Conservation (phyloP, 2,888 invertebrate genomes). For the Doris montereyensis region DNA sequence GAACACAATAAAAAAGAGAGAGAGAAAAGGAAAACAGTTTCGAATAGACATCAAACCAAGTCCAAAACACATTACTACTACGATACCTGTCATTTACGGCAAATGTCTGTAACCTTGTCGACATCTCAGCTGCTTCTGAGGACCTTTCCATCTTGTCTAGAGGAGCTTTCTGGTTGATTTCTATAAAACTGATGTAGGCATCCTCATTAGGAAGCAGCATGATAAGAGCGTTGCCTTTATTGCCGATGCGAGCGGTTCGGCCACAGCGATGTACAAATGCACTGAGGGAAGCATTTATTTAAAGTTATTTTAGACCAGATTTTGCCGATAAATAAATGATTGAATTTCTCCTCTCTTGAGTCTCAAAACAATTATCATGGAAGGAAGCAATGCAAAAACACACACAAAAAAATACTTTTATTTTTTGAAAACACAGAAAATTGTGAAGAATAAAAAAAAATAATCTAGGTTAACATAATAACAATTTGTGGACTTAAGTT, state of each 20-base stretch:
- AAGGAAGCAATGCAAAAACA: too few species aligned
- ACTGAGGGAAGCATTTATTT: constrained; percentile 51
- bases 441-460: too few species aligned
- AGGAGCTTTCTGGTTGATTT: constrained; percentile 87
- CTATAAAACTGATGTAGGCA: constrained; percentile 90
- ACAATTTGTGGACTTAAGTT: too few species aligned
- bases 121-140: constrained; percentile 52
- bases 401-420: too few species aligned
- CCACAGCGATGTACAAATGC: constrained; percentile 97
- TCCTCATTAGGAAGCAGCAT: constrained; percentile 89
- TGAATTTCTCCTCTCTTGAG: neutral
- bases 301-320: too few species aligned
- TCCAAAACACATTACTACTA: neutral
- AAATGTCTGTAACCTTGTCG: constrained; percentile 78
- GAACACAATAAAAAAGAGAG: too few species aligned
- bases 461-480: too few species aligned
- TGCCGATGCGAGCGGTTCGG: constrained; percentile 92
- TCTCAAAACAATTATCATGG: too few species aligned
- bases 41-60: neutral
- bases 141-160: constrained; percentile 62
- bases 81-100: constrained; percentile 80
- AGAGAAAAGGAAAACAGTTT: too few species aligned
- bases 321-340: too few species aligned
- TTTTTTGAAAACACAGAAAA: too few species aligned
- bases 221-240: constrained; percentile 86